Base-by-base conservation (phyloP, 2,888 invertebrate species). In the Malthinus flaveolus region DNA sequence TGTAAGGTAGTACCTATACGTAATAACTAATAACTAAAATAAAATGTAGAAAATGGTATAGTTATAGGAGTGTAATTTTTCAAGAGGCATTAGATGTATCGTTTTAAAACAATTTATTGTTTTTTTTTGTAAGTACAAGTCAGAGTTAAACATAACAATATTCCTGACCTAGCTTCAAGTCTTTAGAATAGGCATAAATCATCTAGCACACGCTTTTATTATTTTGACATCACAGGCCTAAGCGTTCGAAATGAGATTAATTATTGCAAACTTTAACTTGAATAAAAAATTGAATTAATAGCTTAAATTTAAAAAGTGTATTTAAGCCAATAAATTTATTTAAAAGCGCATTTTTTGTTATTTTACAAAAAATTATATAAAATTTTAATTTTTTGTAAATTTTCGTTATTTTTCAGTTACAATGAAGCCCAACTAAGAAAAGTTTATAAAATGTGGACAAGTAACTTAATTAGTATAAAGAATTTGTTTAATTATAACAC, bases 81-180 rank as follows among this genome's bases (percentile, higher is more conserved):
- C 3, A 23, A 23, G 23, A 23, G 23, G 2, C 3, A 23, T 2
- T 23, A 23, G 23, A 23, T 23, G 23, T 42, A 23, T 42, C 68
- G 65, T 63, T 72, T 73, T 69, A 75, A 75, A 75, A 75, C 75
- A 75, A 74, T 75, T 74, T 76, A 75, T 73, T 76, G 69, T 71
- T 69, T 70, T 69, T 70, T 72, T 70, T 72, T 71, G 65, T 74
- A 73, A 72, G 70, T 74, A 75, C 74, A 75, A 74, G 74, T 75
- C 71, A 69, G 67, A 75, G 71, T 75, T 76, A 75, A 77, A 75
- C 73, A 75, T 76, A 78, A 77, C 76, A 77, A 76, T 75, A 73
- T 75, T 74, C 71, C 70, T 71, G 69, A 71, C 73, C 71, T 69
- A 70, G 23, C 23, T 23, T 72, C 70, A 70, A 73, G 72, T 71